Percentiles rank a stretch among this genome's conserved stretches.
phyloP scores from a whole-genome alignment of 2,797 vertebrate genomes.

The Labroides dimidiatus region DNA sequence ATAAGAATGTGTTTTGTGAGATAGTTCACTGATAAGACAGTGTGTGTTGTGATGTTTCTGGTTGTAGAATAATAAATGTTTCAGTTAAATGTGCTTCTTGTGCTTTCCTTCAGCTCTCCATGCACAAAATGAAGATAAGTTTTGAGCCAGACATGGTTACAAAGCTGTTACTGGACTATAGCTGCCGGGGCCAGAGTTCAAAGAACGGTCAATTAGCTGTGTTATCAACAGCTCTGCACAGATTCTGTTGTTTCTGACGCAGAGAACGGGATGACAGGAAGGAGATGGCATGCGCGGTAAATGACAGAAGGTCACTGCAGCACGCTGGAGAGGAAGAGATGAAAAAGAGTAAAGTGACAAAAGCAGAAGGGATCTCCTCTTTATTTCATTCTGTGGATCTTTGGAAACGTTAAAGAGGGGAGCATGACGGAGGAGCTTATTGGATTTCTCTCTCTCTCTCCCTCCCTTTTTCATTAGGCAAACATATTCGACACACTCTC shows the following conservation, averaged over 20 bases:
- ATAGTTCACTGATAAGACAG: conserved; percentile 53
- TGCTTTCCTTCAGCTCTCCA: neutral
- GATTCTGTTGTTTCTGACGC: conserved; percentile 7
- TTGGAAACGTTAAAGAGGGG: conserved; percentile 70
- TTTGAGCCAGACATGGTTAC: neutral
- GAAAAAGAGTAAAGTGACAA: conserved; percentile 56
- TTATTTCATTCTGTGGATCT: conserved; percentile 78
- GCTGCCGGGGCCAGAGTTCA: neutral
- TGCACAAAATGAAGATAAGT: conserved; percentile 4
- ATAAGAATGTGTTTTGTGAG: conserved; percentile 53
- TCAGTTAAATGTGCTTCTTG: conserved; percentile 7
- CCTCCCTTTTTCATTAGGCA: conserved; percentile 55
- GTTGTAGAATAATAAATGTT: conserved; percentile 73
- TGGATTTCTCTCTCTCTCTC: conserved; percentile 69
- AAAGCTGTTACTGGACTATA: conserved; percentile 4
- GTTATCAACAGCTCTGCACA: neutral
- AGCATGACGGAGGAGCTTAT: conserved; percentile 80
- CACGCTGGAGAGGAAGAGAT: conserved; percentile 47
- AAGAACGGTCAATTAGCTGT: neutral
- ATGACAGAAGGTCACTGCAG: conserved; percentile 44
- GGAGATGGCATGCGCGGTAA: conserved; percentile 20
- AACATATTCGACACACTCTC: conserved; percentile 71
- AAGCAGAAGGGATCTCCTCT: conserved; percentile 69
- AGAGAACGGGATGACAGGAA: conserved; percentile 16
- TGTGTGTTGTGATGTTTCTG: conserved; percentile 69